Evolutionary conservation across 2,113 vertebrate species (phyloP), one percentile per base, ranked within the genome.

Genomic region (Leptobrachium ailaonicum): DNA sequence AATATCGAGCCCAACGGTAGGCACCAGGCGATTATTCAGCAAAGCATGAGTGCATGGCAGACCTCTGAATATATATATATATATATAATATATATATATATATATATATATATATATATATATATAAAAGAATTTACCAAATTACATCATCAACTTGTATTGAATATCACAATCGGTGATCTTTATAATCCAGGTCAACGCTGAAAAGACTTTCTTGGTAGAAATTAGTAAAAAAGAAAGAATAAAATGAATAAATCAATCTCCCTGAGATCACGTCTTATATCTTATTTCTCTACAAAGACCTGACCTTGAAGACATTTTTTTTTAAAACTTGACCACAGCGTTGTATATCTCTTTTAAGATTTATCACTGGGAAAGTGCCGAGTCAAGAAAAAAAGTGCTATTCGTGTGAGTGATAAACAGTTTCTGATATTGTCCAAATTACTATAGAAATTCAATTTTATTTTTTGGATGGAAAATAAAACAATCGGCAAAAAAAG

Each of bases 401-500:
- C 53, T 10, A 20, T 58, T 58, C 2, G 71, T 32, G 14, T 12
- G 56, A n/a, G 66, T 62, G 56, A 70, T 78, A 53, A 78, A 71
- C 67, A 71, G 53, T 71, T 47, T n/a, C 67, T 42, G 67, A 78
- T 58, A 62, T 70, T 58, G 66, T 62, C 44, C 67, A 71, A 71
- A 78, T 71, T 4, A 71, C 68, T 71, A 41, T 41, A 78, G 67
- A 54, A 78, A 78, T 78, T 71, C 76, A 78, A 78, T 78, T 71
- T 63, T 78, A 78, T 62, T 45, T 70, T 70, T 66, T 14, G 69
- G 66, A 77, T 77, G 56, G 76, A 78, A 78, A 71, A 71, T 78
- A 71, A 63, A 71, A 50, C 76, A 71, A 71, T 62, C 67, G 56
- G 76, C 67, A 71, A 40, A 60, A 47, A 77, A 58, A 3, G 53